Base-by-base conservation (phyloP, 2,888 invertebrate species). In the Neuroscelio doddi region DNA sequence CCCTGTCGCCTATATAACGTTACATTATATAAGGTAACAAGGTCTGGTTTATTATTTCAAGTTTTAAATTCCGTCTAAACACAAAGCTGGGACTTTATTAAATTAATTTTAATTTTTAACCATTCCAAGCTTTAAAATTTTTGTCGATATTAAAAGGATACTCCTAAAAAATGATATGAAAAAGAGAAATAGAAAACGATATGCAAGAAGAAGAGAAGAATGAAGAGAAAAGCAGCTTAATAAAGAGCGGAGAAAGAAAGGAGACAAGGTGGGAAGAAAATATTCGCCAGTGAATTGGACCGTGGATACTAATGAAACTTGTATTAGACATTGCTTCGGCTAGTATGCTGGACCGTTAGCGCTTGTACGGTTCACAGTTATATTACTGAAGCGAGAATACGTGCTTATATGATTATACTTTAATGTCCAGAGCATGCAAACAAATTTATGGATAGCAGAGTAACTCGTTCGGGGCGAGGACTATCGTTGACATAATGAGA, bases 31-130 rank as follows among this genome's bases (percentile, higher is more conserved):
- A 68, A 76, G 75, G 75, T 78, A 78, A 75, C 77, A 73, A 74
- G 72, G 65, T 69, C 71, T 52, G 71, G 73, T 75, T 78, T 78
- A 79, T 79, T 76, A 74, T 78, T 79, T 79, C 73, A 71, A 79
- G 78, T 69, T 78, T 77, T 52, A 64, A 66, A 66, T 64, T 58
- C 51, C 58, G 65, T 62, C 59, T 62, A 59, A 61, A 63, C 69
- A 59, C 55, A 44, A 39, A 47, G 55, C 47, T 68, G 46, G 66
- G 70, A 75, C 76, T 76, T 75, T 72, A 68, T 53, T 68, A 77
- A 76, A 77, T 77, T 76, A 72, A 76, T 74, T 77, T 76, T 76
- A 70, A 69, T 63, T 36, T 41, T 62, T 45, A 42, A 41, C 29
- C 47, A 51, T 56, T 26, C 44, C 52, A 55, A 30, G 30, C 45